Base-by-base conservation (phyloP, 2,113 vertebrate genomes). In the Pungitius pungitius region DNA sequence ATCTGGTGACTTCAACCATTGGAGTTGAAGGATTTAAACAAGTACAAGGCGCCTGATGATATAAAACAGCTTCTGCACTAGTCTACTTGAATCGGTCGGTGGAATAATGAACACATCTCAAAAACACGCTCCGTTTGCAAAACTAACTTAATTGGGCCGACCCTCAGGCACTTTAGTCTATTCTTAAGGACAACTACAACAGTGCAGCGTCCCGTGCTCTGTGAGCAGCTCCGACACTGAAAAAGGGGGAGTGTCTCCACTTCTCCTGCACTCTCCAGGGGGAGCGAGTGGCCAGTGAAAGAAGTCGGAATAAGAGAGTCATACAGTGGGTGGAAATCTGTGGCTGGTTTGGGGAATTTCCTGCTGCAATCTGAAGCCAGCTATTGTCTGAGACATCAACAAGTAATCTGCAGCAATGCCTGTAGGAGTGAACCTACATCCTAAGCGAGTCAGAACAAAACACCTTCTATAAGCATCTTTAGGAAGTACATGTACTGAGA, bases 1-100 rank as follows among this genome's bases (percentile, higher is more conserved):
- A 91, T 91, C 90, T 91, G 89, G 77, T 91, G 88, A 91, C 84
- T 90, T 85, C 69, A 82, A 88, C 71, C 72, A 30, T 40, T 63
- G 15, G 56, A 84, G 64, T 45, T 79, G 69, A 85, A 87, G 73
- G 77, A 87, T 83, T 75, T 77, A 73, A 83, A 85, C 56, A 51
- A 77, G 61, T 75, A 71, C 56, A 63, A 69, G 76, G 26, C 37
- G 49, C 78, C 58, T 78, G 58, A 80, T 70, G 67, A 39, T 78
- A 30, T 0, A 58, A 65, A 87, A 81, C 85, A 87, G 87, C 83
- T 88, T 83, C 67, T 56, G 47, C 51, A 24, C 55, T 47, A 67
- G 69, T 54, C 26, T 22, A 52, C 61, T 75, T 47, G 10, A 66
- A 60, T 49, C 78, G 59, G 26, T 45, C 45, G 42, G 37, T 27